phyloP scores from a whole-genome alignment of 1,140 invertebrate genomes.

The Drosophila virilis region DNA sequence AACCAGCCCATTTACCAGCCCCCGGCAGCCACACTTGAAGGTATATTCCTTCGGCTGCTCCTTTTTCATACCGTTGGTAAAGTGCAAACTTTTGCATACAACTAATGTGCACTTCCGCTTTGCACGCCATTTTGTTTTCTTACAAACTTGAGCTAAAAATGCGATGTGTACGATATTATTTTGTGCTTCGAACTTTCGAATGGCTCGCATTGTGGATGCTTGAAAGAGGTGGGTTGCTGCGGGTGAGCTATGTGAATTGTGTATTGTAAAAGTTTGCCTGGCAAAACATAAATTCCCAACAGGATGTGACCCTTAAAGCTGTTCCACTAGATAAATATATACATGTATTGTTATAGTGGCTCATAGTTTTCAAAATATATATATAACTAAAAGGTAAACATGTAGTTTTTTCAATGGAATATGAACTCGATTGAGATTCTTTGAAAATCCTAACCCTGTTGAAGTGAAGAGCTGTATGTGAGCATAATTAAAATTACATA shows the following conservation, averaged over 20 bases:
- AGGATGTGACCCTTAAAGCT: slow-evolving; percentile 34
- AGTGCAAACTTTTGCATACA: slow-evolving; percentile 75
- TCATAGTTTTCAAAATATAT: no score
- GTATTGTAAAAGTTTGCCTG: slow-evolving; percentile 39
- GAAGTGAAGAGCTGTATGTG: no score
- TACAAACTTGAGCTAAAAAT: slow-evolving; percentile 67
- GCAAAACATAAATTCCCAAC: slow-evolving; percentile 45
- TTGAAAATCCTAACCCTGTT: no score
- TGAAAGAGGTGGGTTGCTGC: neutral
- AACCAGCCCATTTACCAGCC: neutral
- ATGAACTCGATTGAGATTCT: no score
- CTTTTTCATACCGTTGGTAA: slow-evolving; percentile 55
- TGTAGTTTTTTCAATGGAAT: no score
- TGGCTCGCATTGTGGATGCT: slow-evolving; percentile 15
- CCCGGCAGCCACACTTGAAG: neutral
- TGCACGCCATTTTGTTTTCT: slow-evolving; percentile 74
- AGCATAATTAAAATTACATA: no score
- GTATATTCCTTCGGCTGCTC: slow-evolving; percentile 34
- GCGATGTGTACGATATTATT: slow-evolving; percentile 73
- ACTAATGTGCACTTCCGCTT: slow-evolving; percentile 79
- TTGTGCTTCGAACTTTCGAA: slow-evolving; percentile 69
- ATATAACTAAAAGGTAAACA: no score
- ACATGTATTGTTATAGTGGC: no score
- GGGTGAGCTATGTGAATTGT: slow-evolving; percentile 32
- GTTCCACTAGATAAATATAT: neutral